Evolutionary conservation across 2,888 invertebrate genomes (phyloP), one percentile per base, ranked within the genome.

Genomic region (Mythimna ferrago): DNA sequence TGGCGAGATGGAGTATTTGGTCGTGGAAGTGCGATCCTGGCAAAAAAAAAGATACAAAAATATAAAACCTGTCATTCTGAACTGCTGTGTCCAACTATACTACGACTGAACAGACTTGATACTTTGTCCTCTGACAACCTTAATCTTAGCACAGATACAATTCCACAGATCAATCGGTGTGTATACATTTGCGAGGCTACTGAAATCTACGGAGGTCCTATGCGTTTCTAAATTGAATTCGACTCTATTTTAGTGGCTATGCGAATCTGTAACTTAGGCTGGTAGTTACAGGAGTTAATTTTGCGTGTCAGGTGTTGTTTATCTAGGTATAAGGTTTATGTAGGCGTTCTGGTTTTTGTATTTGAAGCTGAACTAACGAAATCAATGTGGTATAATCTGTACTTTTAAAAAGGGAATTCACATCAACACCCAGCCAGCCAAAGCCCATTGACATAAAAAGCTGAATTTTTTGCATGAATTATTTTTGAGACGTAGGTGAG

Each of bases 141-240:
- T 73, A 84, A 83, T 83, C 81, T 85, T 76, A 66, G 48, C 54
- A 60, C 76, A 53, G 66, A 70, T 71, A 76, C 75, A 58, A 68
- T 66, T 73, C 65, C 72, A 54, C 61, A 72, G 68, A 78, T 79
- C 79, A 76, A 86, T 83, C 56, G 54, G 44, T 60, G 56, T 65
- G 67, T 74, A 77, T 76, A 75, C 74, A 77, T 81, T 73, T 66
- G 57, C 35, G 51, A n/a, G 51, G 32, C 11, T n/a, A 35, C 10
- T 32, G 58, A 56, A 72, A 73, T 77, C 64, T 63, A 66, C 14
- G 10, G 58, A 32, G 44, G 51, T 44, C 57, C 60, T 54, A 6
- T 65, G 57, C 56, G 48, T 41, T 70, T 26, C 64, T 9, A 11
- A 41, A 80, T 82, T 82, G 66, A 82, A 80, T 79, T 58, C 41